Conservation (phyloP, 2,797 vertebrate species). For the Anniella stebbinsi region DNA sequence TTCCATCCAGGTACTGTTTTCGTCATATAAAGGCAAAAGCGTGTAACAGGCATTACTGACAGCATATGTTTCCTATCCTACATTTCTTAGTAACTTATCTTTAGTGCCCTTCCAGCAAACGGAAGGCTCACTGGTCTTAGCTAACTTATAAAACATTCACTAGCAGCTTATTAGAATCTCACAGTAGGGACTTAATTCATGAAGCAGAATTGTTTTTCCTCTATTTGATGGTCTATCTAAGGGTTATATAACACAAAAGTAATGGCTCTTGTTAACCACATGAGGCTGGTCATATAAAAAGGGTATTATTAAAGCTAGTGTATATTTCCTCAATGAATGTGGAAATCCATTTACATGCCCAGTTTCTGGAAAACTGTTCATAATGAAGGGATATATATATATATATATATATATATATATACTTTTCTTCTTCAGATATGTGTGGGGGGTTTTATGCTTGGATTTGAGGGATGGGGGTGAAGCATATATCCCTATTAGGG, state of each 20-base stretch:
- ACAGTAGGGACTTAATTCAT: constrained; percentile 35
- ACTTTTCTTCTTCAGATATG: neutral
- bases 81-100: constrained; percentile 46
- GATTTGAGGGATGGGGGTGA: neutral
- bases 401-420: neutral
- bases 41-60: neutral
- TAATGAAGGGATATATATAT: neutral
- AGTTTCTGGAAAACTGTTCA: neutral
- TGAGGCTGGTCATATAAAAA: neutral
- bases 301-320: neutral
- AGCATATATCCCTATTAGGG: neutral
- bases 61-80: constrained; percentile 30
- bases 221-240: neutral
- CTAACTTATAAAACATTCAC: constrained; percentile 14
- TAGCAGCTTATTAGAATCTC: constrained; percentile 30
- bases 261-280: constrained; percentile 23
- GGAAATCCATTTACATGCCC: neutral
- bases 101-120: constrained; percentile 33
- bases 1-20: constrained; percentile 61
- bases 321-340: neutral
- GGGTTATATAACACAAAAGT: constrained; percentile 23
- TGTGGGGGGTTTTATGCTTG: neutral
- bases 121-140: constrained; percentile 37
- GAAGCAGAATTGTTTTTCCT: neutral
- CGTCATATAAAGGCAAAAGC: constrained; percentile 17